Evolutionary conservation across 1,140 invertebrate genomes (phyloP).

Genomic region (Plutomurus gul): DNA sequence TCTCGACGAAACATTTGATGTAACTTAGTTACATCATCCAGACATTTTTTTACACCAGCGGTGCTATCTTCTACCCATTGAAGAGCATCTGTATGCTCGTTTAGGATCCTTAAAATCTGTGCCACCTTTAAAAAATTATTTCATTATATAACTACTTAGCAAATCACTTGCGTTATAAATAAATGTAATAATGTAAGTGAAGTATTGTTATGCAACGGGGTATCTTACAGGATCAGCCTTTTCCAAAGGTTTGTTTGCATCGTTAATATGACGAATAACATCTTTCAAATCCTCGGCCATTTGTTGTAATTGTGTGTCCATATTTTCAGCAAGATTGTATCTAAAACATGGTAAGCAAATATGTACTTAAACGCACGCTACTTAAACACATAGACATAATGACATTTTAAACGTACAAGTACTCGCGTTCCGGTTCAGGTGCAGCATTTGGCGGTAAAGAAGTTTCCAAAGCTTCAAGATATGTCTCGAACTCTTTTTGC

Average conservation of each 20-base stretch:
- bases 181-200: neutral
- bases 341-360: constrained; percentile 57
- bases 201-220: constrained; percentile 5
- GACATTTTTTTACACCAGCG: constrained; percentile 71
- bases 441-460: constrained; percentile 66
- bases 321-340: constrained; percentile 83
- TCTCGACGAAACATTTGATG: constrained; percentile 77
- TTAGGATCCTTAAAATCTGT: constrained; percentile 90
- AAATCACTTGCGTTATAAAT: neutral
- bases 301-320: constrained; percentile 89
- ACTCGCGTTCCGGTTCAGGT: constrained; percentile 82
- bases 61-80: constrained; percentile 88
- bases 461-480: constrained; percentile 82
- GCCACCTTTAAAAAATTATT: constrained; percentile 72
- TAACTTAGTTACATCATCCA: constrained; percentile 81
- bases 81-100: constrained; percentile 94
- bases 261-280: constrained; percentile 91
- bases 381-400: neutral
- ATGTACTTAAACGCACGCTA: neutral
- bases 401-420: constrained; percentile 65
- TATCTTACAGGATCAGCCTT: constrained; percentile 78
- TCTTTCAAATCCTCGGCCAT: constrained; percentile 95
- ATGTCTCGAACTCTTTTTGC: constrained; percentile 88
- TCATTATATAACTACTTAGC: constrained; percentile 22
- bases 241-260: constrained; percentile 81